These are phyloP conservation scores for Pyrgus malvae DNA, from an alignment of 2,888 invertebrate species.

Conservation along the genomic window DNA sequence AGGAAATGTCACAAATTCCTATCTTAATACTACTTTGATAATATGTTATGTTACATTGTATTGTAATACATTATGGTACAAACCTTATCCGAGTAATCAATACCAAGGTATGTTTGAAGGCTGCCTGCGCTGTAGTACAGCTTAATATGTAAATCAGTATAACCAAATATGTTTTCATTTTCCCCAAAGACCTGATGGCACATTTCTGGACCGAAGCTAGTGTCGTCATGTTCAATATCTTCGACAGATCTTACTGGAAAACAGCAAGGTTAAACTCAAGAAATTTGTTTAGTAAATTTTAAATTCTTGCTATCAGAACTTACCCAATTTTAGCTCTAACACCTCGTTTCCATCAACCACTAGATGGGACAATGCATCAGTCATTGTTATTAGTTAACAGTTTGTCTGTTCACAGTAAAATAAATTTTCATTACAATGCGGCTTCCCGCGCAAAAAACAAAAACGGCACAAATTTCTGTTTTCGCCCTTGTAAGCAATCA, in stretches of 20 bases:
- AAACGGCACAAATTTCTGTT: no score
- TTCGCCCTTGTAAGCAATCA: no score
- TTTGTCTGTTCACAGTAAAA: neutral
- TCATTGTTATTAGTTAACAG: slow-evolving; percentile 51
- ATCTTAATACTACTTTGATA: no score
- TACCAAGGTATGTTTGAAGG: slow-evolving; percentile 89
- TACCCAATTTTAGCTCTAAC: slow-evolving; percentile 80
- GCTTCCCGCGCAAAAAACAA: slow-evolving; percentile 52
- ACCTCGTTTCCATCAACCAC: slow-evolving; percentile 82
- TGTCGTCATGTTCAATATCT: slow-evolving; percentile 85
- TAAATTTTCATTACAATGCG: slow-evolving; percentile 36
- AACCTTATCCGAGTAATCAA: slow-evolving; percentile 87
- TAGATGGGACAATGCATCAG: slow-evolving; percentile 73
- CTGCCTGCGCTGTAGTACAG: slow-evolving; percentile 91
- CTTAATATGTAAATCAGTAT: slow-evolving; percentile 89
- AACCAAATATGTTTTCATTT: slow-evolving; percentile 96
- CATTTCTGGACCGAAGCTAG: slow-evolving; percentile 90
- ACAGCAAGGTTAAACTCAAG: neutral
- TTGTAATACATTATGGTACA: slow-evolving; percentile 1
- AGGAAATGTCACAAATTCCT: no score
- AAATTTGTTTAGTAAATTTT: neutral
- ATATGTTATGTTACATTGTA: neutral
- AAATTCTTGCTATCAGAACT: slow-evolving; percentile 26
- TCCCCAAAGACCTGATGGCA: slow-evolving; percentile 97
- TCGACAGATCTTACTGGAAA: slow-evolving; percentile 81